A percentile compares a stretch with the other conserved stretches of the same genome.
These are phyloP conservation scores for Nycticryphes semicollaris DNA, from an alignment of 2,113 vertebrate genomes.

Conservation along the genomic window DNA sequence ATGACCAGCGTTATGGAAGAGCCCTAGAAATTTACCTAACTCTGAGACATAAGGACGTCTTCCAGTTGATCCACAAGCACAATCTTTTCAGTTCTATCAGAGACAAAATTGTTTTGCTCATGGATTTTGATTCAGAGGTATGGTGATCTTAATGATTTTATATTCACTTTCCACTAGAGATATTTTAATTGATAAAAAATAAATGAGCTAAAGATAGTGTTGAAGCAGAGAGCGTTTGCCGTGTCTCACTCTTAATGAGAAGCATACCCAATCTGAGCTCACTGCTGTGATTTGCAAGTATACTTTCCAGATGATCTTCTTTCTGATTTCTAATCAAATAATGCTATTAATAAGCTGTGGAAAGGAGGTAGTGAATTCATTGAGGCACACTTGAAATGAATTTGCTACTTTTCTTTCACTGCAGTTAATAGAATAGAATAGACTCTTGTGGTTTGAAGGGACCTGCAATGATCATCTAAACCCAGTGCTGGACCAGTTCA, in stretches of 20 bases:
- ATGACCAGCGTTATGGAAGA: conserved; percentile 94
- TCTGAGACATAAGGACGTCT: conserved; percentile 94
- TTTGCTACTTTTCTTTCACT: background rate
- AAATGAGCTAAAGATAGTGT: background rate
- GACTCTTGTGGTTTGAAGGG: background rate
- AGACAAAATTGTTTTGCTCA: conserved; percentile 96
- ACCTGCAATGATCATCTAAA: background rate
- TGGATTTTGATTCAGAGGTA: conserved; percentile 99
- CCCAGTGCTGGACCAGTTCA: background rate
- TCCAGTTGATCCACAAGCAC: conserved; percentile 97
- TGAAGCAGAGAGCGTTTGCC: background rate
- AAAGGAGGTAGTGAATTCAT: background rate
- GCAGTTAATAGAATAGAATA: background rate
- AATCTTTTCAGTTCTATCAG: conserved; percentile 96
- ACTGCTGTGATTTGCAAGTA: background rate
- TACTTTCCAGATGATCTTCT: background rate
- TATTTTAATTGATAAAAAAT: background rate
- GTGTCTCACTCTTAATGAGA: background rate
- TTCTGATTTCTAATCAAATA: background rate
- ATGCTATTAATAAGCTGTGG: background rate
- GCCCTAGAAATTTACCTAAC: conserved; percentile 96
- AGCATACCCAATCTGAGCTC: background rate
- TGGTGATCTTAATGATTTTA: background rate
- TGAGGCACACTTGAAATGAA: background rate
- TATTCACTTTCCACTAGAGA: background rate